Conservation (phyloP, 2,888 invertebrate genomes). For the Amphipoea lucens region DNA sequence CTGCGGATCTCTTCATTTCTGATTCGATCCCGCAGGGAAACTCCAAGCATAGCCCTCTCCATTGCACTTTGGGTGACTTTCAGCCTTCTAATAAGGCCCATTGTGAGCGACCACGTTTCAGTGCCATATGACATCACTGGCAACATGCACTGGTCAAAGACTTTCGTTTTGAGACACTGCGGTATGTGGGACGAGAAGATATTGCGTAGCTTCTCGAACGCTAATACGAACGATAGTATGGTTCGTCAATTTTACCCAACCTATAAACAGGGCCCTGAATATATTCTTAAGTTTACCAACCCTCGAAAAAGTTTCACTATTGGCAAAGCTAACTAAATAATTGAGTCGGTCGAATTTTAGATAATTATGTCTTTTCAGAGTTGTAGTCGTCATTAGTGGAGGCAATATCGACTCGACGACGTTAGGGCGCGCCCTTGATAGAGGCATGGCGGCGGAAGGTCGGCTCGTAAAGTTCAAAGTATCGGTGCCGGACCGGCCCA, state of each 20-base stretch:
- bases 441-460: constrained; percentile 97
- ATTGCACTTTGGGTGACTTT: too few species aligned
- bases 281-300: not conserved
- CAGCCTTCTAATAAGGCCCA: too few species aligned
- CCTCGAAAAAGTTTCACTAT: not conserved
- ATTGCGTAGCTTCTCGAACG: too few species aligned
- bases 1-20: too few species aligned
- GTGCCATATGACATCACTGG: too few species aligned
- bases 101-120: too few species aligned
- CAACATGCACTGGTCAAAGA: too few species aligned
- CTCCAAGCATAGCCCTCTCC: too few species aligned
- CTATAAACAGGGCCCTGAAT: not conserved
- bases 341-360: not conserved
- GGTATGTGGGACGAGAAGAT: too few species aligned
- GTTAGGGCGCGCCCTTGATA: constrained; percentile 95
- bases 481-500: constrained; percentile 92
- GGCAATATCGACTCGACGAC: constrained; percentile 98
- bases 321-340: not conserved
- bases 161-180: too few species aligned
- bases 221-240: not conserved
- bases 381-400: constrained; percentile 94
- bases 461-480: constrained; percentile 90
- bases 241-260: not conserved
- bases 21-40: too few species aligned
- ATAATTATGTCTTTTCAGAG: constrained; percentile 86